These are phyloP conservation scores for Cylloceria caligata DNA, from an alignment of 2,888 invertebrate genomes.

Conservation along the genomic window DNA sequence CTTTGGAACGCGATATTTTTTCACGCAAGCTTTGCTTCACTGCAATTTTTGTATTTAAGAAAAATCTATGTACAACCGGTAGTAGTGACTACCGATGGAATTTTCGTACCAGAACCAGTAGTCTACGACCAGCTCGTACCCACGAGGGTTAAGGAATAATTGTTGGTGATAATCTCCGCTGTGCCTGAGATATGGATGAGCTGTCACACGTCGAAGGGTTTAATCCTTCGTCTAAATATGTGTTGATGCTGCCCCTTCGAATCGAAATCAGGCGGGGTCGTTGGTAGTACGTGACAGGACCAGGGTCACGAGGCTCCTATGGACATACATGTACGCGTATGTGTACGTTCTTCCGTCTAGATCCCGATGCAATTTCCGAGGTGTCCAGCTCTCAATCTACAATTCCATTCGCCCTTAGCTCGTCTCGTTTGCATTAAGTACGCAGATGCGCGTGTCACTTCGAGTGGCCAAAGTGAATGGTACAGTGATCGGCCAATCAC, in stretches of 20 bases:
- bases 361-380: slow-evolving; percentile 55
- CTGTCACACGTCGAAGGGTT: slow-evolving; percentile 60
- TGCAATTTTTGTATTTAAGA: no score
- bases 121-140: slow-evolving; percentile 41
- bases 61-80: background rate
- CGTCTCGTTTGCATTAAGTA: slow-evolving; percentile 22
- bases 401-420: slow-evolving; percentile 45
- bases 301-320: slow-evolving; percentile 48
- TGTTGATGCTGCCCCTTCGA: slow-evolving; percentile 48
- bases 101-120: slow-evolving; percentile 43
- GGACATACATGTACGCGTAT: slow-evolving; percentile 35
- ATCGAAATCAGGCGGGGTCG: slow-evolving; percentile 54
- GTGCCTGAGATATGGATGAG: slow-evolving; percentile 15
- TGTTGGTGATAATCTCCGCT: slow-evolving; percentile 40
- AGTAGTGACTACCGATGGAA: slow-evolving; percentile 8
- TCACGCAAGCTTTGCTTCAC: no score
- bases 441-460: slow-evolving; percentile 23
- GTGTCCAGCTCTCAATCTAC: slow-evolving; percentile 45
- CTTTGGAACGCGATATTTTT: background rate
- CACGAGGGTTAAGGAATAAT: slow-evolving; percentile 61
- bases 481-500: slow-evolving; percentile 1
- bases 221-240: slow-evolving; percentile 65
- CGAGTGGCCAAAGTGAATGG: slow-evolving; percentile 6
- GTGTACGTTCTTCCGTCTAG: slow-evolving; percentile 40
- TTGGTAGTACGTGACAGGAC: slow-evolving; percentile 46